These are phyloP conservation scores for Saturnia japonica DNA, from an alignment of 2,888 invertebrate species.

Conservation along the genomic window DNA sequence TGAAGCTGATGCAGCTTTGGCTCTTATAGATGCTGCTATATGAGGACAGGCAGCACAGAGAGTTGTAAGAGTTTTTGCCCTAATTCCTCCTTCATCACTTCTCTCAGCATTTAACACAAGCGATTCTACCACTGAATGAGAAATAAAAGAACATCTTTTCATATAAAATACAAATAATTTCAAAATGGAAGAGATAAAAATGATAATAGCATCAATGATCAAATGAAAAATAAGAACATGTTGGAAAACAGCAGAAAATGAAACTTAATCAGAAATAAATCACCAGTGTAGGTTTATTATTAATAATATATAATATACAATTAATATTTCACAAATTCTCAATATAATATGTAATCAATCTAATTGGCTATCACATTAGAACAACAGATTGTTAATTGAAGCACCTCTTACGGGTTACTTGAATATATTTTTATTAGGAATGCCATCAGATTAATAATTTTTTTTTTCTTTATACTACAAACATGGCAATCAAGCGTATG, in stretches of 20 bases:
- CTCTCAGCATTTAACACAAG: constrained; percentile 93
- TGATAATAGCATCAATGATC: background rate
- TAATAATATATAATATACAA: background rate
- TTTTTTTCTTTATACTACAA: too few species aligned
- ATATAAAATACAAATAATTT: background rate
- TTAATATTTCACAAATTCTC: too few species aligned
- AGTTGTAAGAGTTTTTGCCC: constrained; percentile 90
- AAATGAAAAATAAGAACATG: background rate
- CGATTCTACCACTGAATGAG: constrained; percentile 87
- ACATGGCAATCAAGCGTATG: too few species aligned
- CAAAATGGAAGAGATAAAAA: background rate
- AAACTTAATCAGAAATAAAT: background rate
- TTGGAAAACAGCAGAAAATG: background rate
- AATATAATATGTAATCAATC: too few species aligned
- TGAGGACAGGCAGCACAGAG: constrained; percentile 95
- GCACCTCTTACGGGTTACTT: too few species aligned
- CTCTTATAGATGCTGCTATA: constrained; percentile 91
- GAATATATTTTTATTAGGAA: too few species aligned
- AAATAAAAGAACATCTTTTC: background rate
- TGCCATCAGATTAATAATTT: too few species aligned
- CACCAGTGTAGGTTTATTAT: background rate
- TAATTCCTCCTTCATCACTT: constrained; percentile 92
- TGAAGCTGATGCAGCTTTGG: constrained; percentile 94
- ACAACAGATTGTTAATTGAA: too few species aligned
- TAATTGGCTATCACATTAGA: too few species aligned